Base-by-base conservation (phyloP, 2,888 invertebrate genomes). In the Carterocephalus palaemon region DNA sequence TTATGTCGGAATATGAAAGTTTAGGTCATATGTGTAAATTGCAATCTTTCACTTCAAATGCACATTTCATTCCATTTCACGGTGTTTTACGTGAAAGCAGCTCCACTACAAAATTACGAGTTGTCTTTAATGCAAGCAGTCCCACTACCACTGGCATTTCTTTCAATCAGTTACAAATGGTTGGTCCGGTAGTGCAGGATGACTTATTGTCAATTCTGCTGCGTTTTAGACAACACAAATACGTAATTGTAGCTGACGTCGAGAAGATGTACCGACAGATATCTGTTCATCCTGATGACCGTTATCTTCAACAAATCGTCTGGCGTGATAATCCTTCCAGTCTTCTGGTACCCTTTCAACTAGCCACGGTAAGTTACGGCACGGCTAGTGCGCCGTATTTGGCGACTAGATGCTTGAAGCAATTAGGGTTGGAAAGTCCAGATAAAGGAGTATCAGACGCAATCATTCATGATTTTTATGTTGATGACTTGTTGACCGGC, bases 381-480 rank as follows among this genome's bases (percentile, higher is more conserved):
- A 59, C 57, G 1, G 54, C 60, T 1, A 57, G 57, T 31, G 61
- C 57, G 0, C 57, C 57, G 0, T 62, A 47, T 47, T 39, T 60
- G 2, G 57, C 57, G 0, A 56, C 53, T 0, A 26, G 60, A 4
- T 60, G 57, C 24, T 48, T 61, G 1, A 40, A 48, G 2, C 58
- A 61, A 20, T 0, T 64, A 16, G 56, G 54, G 1, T 9, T 50
- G 2, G 57, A 61, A 0, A 52, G 54, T 31, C 10, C 15, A 2
- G 47, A 58, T 17, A 7, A 20, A 0, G 39, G 32, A 12, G 34
- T 60, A 4, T 9, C 48, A 2, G 43, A 54, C 8, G 33, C 50
- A 2, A 60, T 56, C 8, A 23, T 39, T 1, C 52, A 58, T 12
- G 58, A 64, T 20, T 53, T 56, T 29, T 62, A 60, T 39, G 56